Evolutionary conservation across 2,888 invertebrate species (phyloP), one percentile per base, ranked within the genome.

Genomic region (Caenorhabditis becei): DNA sequence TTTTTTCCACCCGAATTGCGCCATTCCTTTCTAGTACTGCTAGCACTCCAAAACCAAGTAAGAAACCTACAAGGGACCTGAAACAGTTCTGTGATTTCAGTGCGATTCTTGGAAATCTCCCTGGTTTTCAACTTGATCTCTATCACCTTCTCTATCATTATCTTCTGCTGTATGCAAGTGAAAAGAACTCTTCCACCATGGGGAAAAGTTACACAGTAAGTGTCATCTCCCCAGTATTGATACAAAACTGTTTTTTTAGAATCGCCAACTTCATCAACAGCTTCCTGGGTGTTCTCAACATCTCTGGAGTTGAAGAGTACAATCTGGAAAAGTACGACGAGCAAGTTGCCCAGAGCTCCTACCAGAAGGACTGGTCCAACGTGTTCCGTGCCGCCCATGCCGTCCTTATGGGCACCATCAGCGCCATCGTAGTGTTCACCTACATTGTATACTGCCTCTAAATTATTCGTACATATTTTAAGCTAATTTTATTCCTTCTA

Each of bases 381-480:
- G 89, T 88, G 37, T 91, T 90, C 84, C 54, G 85, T 16, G 90
- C 90, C 14, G 83, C 90, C n/a, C 90, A 90, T 71, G 87, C 86
- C 2, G 80, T 90, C 8, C 54, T 83, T 20, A 88, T 88, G 85
- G 75, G 77, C 0, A 56, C 81, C 47, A 67, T 89, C 75, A 86
- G 86, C 11, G 49, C 87, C 32, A 74, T 88, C 67, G 89, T 89
- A 74, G 58, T 90, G 1, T 75, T 90, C 71, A 87, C 87, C 11
- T 86, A 84, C 37, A 63, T 86, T 59, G 63, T 82, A 18, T 72
- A 67, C 41, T 77, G 77, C 53, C 49, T 81, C 49, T 81, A 77
- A 77, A 18, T 63, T 67, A 65, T 54, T 41, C 44, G n/a, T n/a
- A n/a, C 37, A 41, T 41, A 41, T 5, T 2, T 11, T 54, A 28